Percentiles rank a stretch among this genome's conserved stretches.
These are phyloP conservation scores for Ceriagrion tenellum DNA, from an alignment of 2,888 invertebrate species.

Conservation along the genomic window DNA sequence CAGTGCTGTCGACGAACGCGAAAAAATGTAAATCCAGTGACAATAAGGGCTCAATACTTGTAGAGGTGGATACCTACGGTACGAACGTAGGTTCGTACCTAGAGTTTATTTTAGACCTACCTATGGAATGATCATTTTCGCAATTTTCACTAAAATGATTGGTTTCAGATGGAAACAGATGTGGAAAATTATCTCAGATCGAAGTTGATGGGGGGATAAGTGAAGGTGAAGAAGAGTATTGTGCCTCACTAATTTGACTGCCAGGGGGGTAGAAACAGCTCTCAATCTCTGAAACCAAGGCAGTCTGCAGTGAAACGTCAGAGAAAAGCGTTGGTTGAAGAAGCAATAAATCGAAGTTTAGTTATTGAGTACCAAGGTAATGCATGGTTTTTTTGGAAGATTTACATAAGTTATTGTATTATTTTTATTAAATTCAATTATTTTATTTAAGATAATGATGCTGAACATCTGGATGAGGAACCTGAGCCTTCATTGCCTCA, in stretches of 20 bases:
- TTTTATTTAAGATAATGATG: constrained; percentile 11
- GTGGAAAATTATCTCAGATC: background rate
- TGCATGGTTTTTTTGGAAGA: background rate
- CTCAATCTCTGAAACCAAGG: constrained; percentile 18
- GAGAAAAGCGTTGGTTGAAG: constrained; percentile 10
- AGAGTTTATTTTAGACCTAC: background rate
- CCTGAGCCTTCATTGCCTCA: background rate
- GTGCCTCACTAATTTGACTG: background rate
- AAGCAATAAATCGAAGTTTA: background rate
- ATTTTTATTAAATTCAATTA: background rate
- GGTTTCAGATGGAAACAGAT: constrained; percentile 2
- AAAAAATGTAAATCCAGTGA: background rate
- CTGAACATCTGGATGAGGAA: constrained; percentile 11
- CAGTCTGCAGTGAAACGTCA: background rate
- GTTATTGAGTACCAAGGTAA: constrained; percentile 11
- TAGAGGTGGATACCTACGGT: background rate
- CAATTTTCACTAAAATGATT: background rate
- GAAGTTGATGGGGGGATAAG: constrained; percentile 9
- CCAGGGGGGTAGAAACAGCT: constrained; percentile 2
- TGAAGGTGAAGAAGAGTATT: constrained; percentile 10
- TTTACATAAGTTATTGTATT: background rate
- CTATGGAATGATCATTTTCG: background rate
- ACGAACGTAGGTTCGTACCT: background rate
- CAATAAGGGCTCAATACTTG: background rate
- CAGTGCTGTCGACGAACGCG: background rate